Percentiles rank a stretch among this genome's conserved stretches.
Evolutionary conservation across 92 coral and sea anemone species (phyloP).

Genomic region (Porites divaricata): DNA sequence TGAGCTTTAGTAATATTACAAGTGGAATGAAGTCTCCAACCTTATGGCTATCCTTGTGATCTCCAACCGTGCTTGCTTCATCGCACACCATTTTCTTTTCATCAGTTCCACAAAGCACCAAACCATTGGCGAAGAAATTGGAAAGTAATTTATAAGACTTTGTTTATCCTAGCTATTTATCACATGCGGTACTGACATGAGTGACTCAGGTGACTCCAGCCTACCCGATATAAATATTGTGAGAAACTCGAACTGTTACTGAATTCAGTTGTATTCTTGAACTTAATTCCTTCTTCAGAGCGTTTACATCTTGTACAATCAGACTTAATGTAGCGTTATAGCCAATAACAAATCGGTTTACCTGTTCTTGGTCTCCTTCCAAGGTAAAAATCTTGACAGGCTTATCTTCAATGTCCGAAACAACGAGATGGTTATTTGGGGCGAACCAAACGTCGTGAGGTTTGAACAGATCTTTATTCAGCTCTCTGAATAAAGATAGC

Average conservation of each 20-base stretch:
- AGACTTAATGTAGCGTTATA: not conserved
- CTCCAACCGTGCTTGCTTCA: conserved; percentile 28
- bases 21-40: conserved; percentile 39
- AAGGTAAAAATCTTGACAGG: conserved; percentile 17
- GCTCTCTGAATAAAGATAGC: not conserved
- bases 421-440: conserved; percentile 25
- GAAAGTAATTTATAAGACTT: not conserved
- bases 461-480: not conserved
- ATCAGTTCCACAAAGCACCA: conserved; percentile 2
- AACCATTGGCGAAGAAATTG: not conserved
- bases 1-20: conserved; percentile 31
- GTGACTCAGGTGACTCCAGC: not conserved
- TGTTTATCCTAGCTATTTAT: conserved; percentile 1
- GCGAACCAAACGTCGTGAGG: conserved; percentile 39
- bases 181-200: conserved; percentile 6
- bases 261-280: not conserved
- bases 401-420: conserved; percentile 29
- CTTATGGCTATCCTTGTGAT: conserved; percentile 24
- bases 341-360: conserved; percentile 27
- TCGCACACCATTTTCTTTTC: conserved; percentile 11
- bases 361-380: not conserved
- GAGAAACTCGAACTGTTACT: conserved; percentile 21
- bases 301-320: not conserved
- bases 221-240: conserved; percentile 19
- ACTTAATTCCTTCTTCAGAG: not conserved